Evolutionary conservation across 2,797 vertebrate species (phyloP), one percentile per base, ranked within the genome.

Genomic region (Scolopax rusticola): DNA sequence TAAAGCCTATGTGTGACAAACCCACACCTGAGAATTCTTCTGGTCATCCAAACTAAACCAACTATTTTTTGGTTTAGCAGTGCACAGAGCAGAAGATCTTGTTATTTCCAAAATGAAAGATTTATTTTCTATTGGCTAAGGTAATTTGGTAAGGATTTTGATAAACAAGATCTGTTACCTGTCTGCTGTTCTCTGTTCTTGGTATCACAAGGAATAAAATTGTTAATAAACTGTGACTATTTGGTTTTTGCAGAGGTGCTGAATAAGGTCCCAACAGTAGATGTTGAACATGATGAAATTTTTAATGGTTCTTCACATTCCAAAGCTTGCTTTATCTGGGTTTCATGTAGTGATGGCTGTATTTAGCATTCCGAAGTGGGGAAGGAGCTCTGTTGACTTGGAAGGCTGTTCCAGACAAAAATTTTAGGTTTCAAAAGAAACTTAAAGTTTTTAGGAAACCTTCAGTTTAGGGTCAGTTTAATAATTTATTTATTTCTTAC

Each of bases 181-280:
- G 4, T 48, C 25, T 67, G 14, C 74, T 74, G 2, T 82, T 85
- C 27, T 57, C 30, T 61, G 15, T 27, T 86, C 11, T 79, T 24
- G 56, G 10, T 59, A 40, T 73, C 25, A 15, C 30, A 79, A 74
- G 25, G 28, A 87, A 74, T 51, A 9, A 70, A 85, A 77, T 41
- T 5, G 33, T 59, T 82, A 61, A 65, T 79, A 27, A 63, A 73
- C 38, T 70, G 15, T 27, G 14, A 53, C 30, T 81, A 48, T 60
- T 56, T 68, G 15, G 15, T 68, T 75, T 81, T 76, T 84, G 27
- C 8, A 15, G 18, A 59, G 36, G 6, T 79, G 47, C 32, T 53
- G 32, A 65, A 48, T 59, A 33, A 0, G 0, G 6, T 68, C n/a
- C 74, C 36, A 88, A 14, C 20, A 69, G 43, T 8, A 67, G 51